A percentile compares a stretch with the other conserved stretches of the same genome.
Evolutionary conservation across 2,888 invertebrate species (phyloP).

Genomic region (Drosophila recens): DNA sequence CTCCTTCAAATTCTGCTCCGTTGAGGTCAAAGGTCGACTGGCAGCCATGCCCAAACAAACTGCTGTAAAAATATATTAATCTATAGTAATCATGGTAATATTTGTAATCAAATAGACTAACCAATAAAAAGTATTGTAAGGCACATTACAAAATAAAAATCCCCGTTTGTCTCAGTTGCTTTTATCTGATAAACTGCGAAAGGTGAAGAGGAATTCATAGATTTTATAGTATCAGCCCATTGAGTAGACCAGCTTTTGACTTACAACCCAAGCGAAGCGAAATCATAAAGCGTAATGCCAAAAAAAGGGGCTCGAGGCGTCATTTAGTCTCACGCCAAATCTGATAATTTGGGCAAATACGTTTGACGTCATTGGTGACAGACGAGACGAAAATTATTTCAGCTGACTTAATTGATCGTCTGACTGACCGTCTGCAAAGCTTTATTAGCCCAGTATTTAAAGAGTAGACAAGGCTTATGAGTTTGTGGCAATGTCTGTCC

Average conservation of each 20-base stretch:
- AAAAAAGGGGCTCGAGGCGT: conserved; percentile 69
- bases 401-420: conserved; percentile 25
- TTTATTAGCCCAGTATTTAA: background rate
- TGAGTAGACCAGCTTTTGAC: conserved; percentile 44
- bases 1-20: background rate
- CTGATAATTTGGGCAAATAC: conserved; percentile 61
- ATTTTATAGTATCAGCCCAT: conserved; percentile 51
- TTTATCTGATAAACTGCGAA: conserved; percentile 54
- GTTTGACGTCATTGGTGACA: conserved; percentile 62
- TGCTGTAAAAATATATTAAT: conserved; percentile 29
- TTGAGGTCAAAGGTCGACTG: conserved; percentile 4
- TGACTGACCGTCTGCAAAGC: background rate
- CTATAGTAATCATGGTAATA: background rate
- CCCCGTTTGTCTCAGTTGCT: conserved; percentile 31
- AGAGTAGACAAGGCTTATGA: background rate
- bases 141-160: conserved; percentile 29
- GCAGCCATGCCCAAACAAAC: conserved; percentile 21
- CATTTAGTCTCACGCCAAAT: conserved; percentile 52
- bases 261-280: conserved; percentile 45
- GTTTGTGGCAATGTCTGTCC: too few relatives aligned
- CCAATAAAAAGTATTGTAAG: conserved; percentile 24
- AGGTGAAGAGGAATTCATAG: conserved; percentile 27
- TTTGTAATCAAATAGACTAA: conserved; percentile 20
- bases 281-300: conserved; percentile 32
- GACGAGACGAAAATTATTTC: conserved; percentile 17